Percentiles rank a stretch among this genome's conserved stretches.
These are phyloP conservation scores for Cyclina sinensis DNA, from an alignment of 1,140 invertebrate species.

Conservation along the genomic window DNA sequence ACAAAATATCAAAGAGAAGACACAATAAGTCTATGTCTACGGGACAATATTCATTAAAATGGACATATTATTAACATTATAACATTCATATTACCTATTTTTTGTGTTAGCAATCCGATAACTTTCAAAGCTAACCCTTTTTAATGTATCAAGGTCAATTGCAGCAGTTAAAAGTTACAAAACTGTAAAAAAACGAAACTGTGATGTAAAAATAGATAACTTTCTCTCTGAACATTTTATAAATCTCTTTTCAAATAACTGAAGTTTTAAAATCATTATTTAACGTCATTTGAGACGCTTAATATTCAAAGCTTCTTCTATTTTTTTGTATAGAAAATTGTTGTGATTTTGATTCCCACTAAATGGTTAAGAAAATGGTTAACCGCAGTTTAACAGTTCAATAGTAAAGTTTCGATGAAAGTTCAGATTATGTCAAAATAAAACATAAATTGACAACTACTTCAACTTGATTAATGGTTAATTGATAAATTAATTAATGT, in stretches of 20 bases:
- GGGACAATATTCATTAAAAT: no score
- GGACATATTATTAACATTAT: no score
- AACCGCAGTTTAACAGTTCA: constrained; percentile 1
- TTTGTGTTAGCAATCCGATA: no score
- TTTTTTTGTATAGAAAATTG: not conserved
- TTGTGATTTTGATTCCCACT: not conserved
- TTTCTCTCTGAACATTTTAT: no score
- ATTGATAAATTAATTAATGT: constrained; percentile 31
- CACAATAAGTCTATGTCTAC: no score
- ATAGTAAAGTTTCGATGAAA: not conserved
- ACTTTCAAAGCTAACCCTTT: no score
- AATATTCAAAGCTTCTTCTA: not conserved
- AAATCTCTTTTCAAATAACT: no score
- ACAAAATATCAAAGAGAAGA: no score
- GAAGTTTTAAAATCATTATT: no score
- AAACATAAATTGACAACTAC: not conserved
- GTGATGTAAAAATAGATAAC: not conserved
- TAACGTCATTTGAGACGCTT: no score
- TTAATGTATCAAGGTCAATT: no score
- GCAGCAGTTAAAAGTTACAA: not conserved
- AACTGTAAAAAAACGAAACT: not conserved
- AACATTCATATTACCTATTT: no score
- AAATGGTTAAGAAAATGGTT: not conserved
- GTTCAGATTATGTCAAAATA: not conserved
- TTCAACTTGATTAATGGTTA: constrained; percentile 25